phyloP scores from a whole-genome alignment of 2,797 vertebrate species.

The Gallinago solitaria region DNA sequence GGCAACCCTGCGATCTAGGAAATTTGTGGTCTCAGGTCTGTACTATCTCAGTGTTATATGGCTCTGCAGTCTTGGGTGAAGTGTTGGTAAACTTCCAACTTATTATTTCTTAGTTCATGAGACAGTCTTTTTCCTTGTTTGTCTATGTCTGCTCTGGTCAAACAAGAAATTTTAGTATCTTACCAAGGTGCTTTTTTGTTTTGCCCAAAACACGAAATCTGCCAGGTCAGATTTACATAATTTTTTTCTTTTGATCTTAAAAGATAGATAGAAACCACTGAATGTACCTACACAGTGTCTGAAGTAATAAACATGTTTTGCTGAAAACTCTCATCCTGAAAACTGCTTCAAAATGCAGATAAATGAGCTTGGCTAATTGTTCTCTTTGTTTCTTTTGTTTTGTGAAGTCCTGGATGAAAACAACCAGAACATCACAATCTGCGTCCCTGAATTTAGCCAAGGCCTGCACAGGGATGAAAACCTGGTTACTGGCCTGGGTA shows the following conservation, averaged over 20 bases:
- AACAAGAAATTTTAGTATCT: neutral
- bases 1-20: neutral
- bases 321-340: neutral
- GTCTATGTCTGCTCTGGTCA: neutral
- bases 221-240: neutral
- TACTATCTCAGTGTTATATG: neutral
- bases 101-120: neutral
- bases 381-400: constrained; percentile 11
- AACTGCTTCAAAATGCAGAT: neutral
- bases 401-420: constrained; percentile 72
- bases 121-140: neutral
- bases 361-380: neutral
- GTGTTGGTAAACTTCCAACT: neutral
- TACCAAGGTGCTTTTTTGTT: neutral
- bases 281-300: neutral
- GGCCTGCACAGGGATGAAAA: constrained; percentile 85
- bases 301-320: neutral
- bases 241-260: neutral
- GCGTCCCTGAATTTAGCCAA: constrained; percentile 86
- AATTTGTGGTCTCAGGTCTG: neutral
- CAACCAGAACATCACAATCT: constrained; percentile 87
- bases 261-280: neutral
- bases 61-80: neutral
- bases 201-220: neutral
- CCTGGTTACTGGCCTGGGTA: constrained; percentile 87